Evolutionary conservation across 2,113 vertebrate species (phyloP).

Genomic region (Paedocypris sp.): DNA sequence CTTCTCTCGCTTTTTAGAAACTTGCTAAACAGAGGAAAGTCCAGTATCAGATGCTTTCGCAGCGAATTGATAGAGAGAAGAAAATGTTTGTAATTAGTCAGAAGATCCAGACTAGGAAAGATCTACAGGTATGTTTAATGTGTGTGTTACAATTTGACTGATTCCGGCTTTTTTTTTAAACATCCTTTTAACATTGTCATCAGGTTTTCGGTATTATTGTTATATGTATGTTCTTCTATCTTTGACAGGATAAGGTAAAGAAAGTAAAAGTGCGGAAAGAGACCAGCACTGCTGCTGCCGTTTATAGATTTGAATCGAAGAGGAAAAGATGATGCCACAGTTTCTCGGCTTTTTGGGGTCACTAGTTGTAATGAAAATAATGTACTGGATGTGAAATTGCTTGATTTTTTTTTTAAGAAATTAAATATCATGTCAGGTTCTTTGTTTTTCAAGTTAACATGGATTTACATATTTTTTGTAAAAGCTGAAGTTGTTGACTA

Average conservation of each 20-base stretch:
- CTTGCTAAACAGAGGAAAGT: constrained; percentile 68
- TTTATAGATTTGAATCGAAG: constrained; percentile 84
- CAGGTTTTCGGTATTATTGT: not conserved
- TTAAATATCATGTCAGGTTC: too few relatives aligned
- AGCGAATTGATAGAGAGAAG: constrained; percentile 86
- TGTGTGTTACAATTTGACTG: too few relatives aligned
- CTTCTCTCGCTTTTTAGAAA: constrained; percentile 48
- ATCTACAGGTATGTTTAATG: constrained; percentile 82
- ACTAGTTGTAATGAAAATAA: too few relatives aligned
- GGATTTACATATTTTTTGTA: constrained; percentile 7
- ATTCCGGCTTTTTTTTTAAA: not conserved
- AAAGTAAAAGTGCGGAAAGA: constrained; percentile 86
- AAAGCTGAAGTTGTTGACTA: not conserved
- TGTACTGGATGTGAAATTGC: not conserved
- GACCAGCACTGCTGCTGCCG: constrained; percentile 66
- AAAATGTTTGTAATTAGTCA: constrained; percentile 81
- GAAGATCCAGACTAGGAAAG: constrained; percentile 92
- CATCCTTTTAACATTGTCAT: not conserved
- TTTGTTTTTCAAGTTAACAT: too few relatives aligned
- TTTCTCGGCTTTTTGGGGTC: too few relatives aligned
- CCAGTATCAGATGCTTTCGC: constrained; percentile 74
- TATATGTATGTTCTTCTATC: not conserved
- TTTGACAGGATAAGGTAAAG: constrained; percentile 74
- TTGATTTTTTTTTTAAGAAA: too few relatives aligned
- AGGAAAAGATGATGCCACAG: constrained; percentile 77